Evolutionary conservation across 2,797 vertebrate genomes (phyloP).

Genomic region (Coranthus polyacanthus): DNA sequence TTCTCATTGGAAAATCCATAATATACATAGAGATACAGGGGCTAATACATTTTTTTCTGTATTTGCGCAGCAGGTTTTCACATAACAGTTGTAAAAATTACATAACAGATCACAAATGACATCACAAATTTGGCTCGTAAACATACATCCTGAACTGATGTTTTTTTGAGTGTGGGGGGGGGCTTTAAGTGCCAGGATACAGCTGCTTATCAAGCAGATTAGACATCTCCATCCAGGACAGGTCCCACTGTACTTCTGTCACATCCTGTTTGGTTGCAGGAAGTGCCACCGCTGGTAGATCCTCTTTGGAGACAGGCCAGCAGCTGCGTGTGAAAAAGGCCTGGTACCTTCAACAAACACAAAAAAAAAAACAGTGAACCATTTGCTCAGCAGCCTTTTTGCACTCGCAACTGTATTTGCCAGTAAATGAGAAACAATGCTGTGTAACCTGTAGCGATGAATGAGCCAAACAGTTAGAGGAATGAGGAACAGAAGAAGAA

Average conservation of each 20-base stretch:
- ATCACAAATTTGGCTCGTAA: too few relatives aligned
- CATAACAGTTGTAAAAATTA: too few relatives aligned
- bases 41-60: too few relatives aligned
- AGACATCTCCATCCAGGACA: slow-evolving; percentile 86
- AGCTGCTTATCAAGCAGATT: slow-evolving; percentile 75
- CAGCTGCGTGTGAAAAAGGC: slow-evolving; percentile 35
- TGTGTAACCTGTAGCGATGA: slow-evolving; percentile 55
- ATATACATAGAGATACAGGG: too few relatives aligned
- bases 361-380: slow-evolving; percentile 12
- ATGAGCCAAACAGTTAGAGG: slow-evolving; percentile 55
- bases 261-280: slow-evolving; percentile 81
- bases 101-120: too few relatives aligned
- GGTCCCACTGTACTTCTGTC: slow-evolving; percentile 85
- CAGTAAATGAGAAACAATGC: not conserved
- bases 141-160: too few relatives aligned
- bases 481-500: slow-evolving; percentile 67
- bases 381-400: slow-evolving; percentile 8
- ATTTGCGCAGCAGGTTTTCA: too few relatives aligned
- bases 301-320: slow-evolving; percentile 53
- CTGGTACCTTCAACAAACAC: slow-evolving; percentile 44
- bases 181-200: slow-evolving; percentile 45
- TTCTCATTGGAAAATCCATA: too few relatives aligned
- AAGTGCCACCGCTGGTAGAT: slow-evolving; percentile 49
- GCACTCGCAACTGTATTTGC: not conserved
- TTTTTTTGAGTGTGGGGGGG: not conserved